phyloP scores from a whole-genome alignment of 64 coral and sea anemone species.

The Pachyseris speciosa region DNA sequence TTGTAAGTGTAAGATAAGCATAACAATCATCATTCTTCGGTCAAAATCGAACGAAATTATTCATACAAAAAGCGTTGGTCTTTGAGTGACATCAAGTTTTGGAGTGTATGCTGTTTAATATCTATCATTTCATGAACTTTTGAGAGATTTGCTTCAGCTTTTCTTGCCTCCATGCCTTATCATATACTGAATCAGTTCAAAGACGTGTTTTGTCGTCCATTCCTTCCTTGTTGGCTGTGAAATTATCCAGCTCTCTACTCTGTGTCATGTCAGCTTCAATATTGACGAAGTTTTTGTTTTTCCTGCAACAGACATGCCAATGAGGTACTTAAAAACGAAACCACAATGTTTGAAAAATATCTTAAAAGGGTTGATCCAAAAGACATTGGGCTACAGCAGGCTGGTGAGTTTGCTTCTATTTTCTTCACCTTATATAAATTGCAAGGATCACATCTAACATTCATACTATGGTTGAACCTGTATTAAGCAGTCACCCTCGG shows the following conservation, averaged over 20 bases:
- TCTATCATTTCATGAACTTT: no score
- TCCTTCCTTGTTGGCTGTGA: no score
- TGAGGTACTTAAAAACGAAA: conserved; percentile 96
- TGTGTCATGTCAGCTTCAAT: background rate
- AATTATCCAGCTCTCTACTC: background rate
- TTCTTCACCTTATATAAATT: background rate
- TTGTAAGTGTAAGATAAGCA: conserved; percentile 68
- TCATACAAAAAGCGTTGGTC: no score
- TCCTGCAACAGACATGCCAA: conserved; percentile 89
- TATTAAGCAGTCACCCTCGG: no score
- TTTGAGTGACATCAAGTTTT: no score
- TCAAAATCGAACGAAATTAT: background rate
- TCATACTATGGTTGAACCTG: no score
- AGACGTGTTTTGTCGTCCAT: no score
- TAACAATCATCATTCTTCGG: background rate
- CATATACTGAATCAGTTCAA: no score
- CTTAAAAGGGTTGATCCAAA: conserved; percentile 97
- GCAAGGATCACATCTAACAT: no score
- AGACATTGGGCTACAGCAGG: conserved; percentile 80
- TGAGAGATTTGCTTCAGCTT: no score
- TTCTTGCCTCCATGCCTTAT: no score
- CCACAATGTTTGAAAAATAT: conserved; percentile 99
- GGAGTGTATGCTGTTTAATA: no score
- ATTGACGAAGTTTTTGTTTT: background rate
- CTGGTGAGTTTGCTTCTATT: conserved; percentile 21